Evolutionary conservation across 2,113 vertebrate species (phyloP).

Genomic region (Illadopsis cleaveri): DNA sequence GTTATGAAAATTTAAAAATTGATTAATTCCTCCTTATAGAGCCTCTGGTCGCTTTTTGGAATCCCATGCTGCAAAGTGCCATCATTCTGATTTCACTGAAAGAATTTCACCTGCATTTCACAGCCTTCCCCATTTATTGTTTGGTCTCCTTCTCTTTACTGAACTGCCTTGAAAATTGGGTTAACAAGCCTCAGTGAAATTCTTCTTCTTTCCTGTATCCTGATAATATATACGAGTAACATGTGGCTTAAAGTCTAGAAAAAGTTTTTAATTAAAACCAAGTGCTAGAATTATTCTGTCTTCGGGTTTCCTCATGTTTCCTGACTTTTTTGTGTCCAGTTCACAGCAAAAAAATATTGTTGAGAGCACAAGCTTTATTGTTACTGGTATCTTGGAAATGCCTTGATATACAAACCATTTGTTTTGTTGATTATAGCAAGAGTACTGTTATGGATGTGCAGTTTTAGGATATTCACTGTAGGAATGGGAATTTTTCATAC

Average conservation of each 20-base stretch:
- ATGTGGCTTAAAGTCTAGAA: neutral
- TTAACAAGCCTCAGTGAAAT: neutral
- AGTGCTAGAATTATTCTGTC: neutral
- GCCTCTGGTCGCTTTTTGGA: neutral
- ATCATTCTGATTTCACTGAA: neutral
- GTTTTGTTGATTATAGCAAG: neutral
- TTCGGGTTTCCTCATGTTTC: neutral
- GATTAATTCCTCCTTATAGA: neutral
- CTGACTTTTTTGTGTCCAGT: neutral
- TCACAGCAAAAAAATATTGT: neutral
- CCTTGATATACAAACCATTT: neutral
- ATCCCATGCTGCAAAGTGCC: neutral
- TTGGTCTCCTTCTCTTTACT: neutral
- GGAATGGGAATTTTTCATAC: neutral
- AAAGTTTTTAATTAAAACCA: slow-evolving; percentile 31
- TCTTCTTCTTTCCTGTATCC: neutral
- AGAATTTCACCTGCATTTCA: neutral
- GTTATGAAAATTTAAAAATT: neutral
- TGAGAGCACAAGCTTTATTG: neutral
- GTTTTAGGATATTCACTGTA: neutral
- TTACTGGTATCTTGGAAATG: neutral
- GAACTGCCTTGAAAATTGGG: neutral
- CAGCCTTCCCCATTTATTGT: neutral
- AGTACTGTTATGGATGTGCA: neutral
- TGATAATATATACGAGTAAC: neutral